Percentiles rank a stretch among this genome's conserved stretches.
phyloP scores from a whole-genome alignment of 2,888 invertebrate genomes.

The Notodonta dromedarius region DNA sequence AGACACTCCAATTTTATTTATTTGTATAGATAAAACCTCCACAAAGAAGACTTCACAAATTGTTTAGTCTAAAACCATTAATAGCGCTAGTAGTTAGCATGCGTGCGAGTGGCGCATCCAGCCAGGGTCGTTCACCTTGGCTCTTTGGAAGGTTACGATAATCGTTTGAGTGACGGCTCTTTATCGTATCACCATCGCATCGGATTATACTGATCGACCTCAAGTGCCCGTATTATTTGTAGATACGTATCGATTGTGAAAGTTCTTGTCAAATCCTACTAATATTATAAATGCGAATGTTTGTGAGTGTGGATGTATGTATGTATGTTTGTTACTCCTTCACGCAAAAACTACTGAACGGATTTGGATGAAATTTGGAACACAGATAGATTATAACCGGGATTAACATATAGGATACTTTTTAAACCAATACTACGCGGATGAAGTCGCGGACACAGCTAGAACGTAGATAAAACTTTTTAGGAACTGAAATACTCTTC shows the following conservation, averaged over 20 bases:
- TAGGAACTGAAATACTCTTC: not conserved
- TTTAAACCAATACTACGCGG: too few relatives aligned
- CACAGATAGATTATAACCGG: too few relatives aligned
- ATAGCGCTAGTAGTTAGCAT: not conserved
- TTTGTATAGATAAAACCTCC: too few relatives aligned
- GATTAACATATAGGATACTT: too few relatives aligned
- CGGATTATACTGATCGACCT: slow-evolving; percentile 42
- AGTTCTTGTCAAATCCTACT: slow-evolving; percentile 1
- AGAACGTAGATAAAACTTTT: not conserved
- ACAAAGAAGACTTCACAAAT: not conserved
- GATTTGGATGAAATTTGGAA: too few relatives aligned
- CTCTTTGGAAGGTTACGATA: slow-evolving; percentile 44
- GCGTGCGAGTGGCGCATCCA: slow-evolving; percentile 6
- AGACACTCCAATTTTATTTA: too few relatives aligned
- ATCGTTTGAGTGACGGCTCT: slow-evolving; percentile 44
- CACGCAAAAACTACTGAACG: too few relatives aligned
- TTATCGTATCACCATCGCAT: slow-evolving; percentile 39
- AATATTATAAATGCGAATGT: too few relatives aligned
- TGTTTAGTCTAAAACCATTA: not conserved
- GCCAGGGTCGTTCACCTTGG: slow-evolving; percentile 48
- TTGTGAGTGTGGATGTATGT: too few relatives aligned
- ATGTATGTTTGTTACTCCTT: too few relatives aligned
- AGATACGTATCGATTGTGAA: slow-evolving; percentile 28
- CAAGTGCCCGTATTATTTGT: slow-evolving; percentile 42
- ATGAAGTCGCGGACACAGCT: too few relatives aligned